Conservation (phyloP, 2,113 vertebrate genomes). For the Rhagologus leucostigma region DNA sequence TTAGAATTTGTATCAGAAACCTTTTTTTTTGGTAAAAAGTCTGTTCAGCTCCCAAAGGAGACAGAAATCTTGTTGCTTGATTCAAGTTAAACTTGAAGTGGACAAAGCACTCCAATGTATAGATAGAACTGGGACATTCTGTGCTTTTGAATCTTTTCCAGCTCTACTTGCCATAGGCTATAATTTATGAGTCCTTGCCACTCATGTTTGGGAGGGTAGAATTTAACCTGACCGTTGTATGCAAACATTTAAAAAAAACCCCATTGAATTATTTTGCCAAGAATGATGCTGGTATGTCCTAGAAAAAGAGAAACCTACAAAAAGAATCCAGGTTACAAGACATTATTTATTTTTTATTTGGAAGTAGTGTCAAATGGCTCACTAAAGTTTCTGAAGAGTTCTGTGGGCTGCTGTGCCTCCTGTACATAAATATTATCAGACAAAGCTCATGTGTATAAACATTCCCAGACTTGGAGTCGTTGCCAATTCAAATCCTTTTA, state of each 20-base stretch:
- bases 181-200: not conserved
- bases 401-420: not conserved
- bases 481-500: constrained; percentile 46
- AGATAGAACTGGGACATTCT: not conserved
- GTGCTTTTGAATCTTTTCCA: not conserved
- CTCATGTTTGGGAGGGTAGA: not conserved
- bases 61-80: not conserved
- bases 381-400: constrained; percentile 10
- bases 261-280: not conserved
- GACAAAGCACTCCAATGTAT: not conserved
- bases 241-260: not conserved
- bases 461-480: not conserved
- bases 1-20: not conserved
- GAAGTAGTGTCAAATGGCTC: not conserved
- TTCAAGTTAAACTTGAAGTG: not conserved
- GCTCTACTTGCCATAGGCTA: not conserved
- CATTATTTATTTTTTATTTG: not conserved
- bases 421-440: constrained; percentile 38
- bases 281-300: not conserved
- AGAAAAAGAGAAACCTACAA: not conserved
- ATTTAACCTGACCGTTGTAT: not conserved
- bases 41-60: not conserved
- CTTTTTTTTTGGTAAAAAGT: not conserved
- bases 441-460: constrained; percentile 31
- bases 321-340: not conserved